Evolutionary conservation across 30 jellyfish, hydroid and myxozoan genomes (phyloP), one percentile per base, ranked within the genome.

Genomic region (Morbakka virulenta): DNA sequence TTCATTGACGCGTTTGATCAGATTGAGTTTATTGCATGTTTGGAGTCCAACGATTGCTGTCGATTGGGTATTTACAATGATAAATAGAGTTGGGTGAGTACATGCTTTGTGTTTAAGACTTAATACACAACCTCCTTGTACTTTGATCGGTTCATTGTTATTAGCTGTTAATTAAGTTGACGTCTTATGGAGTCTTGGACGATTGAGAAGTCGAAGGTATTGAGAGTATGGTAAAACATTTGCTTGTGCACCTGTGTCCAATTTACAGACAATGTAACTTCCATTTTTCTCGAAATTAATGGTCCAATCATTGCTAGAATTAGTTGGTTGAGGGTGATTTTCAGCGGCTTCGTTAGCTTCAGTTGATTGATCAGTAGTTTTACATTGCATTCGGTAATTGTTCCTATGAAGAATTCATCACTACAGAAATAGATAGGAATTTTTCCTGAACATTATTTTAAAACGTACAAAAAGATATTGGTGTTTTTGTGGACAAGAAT

Each of bases 21-120:
- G 81, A 34, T 72, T 72, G 2, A 72, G 57, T 47, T 31, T 47
- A 3, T 2, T 3, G 25, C 41, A 36, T 9, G 84, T 50, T 11
- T 72, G 26, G 21, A 72, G 76, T 20, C 84, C 84, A 11, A 72
- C 14, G 51, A 72, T 50, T 30, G 84, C 80, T 6, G 24, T n/a
- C 13, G 72, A 35, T 2, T 32, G 33, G 4, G 73, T 69, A 4
- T 32, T 34, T 12, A 29, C 72, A 2, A 30, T 22, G 64, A 69
- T 35, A 35, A 30, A 35, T 23, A 30, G 2, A 69, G 64, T 11
- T 2, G 2, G 14, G 12, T 2, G 26, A 20, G 81, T 4, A 11
- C 22, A 12, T 4, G n/a, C 36, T 6, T 28, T 13, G n/a, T n/a
- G n/a, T 14, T 32, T 27, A 32, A 69, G 65, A 9, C 4, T 12